Conservation (phyloP, 2,888 invertebrate genomes). For the Nomada flava region DNA sequence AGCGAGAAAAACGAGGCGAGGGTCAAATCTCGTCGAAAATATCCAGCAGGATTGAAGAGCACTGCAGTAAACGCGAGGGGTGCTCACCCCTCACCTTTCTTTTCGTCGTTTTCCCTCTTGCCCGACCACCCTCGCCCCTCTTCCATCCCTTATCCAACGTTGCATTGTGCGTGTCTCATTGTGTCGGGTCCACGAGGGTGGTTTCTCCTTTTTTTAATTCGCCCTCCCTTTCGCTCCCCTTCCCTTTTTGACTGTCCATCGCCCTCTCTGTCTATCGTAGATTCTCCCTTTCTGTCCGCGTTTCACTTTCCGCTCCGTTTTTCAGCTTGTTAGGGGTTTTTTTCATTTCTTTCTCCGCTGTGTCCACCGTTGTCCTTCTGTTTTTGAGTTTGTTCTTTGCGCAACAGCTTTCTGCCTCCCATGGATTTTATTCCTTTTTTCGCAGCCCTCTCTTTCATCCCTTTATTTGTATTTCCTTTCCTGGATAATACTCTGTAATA, state of each 20-base stretch:
- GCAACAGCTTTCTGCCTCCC: slow-evolving; percentile 20
- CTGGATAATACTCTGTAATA: too few relatives aligned
- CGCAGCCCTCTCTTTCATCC: too few relatives aligned
- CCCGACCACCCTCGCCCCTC: slow-evolving; percentile 20
- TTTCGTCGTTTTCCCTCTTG: slow-evolving; percentile 36
- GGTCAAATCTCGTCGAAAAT: slow-evolving; percentile 70
- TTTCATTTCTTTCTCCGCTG: neutral
- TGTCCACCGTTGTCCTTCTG: neutral
- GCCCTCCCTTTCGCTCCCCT: neutral
- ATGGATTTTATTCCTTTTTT: neutral
- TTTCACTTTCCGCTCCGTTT: neutral
- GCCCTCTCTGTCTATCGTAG: too few relatives aligned
- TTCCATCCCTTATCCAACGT: slow-evolving; percentile 49
- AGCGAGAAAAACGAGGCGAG: slow-evolving; percentile 52
- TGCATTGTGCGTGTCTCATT: slow-evolving; percentile 71
- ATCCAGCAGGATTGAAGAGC: slow-evolving; percentile 64
- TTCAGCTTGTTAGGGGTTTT: neutral
- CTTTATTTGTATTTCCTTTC: too few relatives aligned
- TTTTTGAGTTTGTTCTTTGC: slow-evolving; percentile 1
- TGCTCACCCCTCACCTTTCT: slow-evolving; percentile 34
- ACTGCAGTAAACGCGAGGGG: slow-evolving; percentile 59
- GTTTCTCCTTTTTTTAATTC: slow-evolving; percentile 34
- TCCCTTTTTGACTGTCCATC: neutral
- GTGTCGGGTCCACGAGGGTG: slow-evolving; percentile 63
- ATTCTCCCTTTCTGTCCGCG: slow-evolving; percentile 16